Evolutionary conservation across 2,113 vertebrate genomes (phyloP).

Genomic region (Coregonus clupeaformis): DNA sequence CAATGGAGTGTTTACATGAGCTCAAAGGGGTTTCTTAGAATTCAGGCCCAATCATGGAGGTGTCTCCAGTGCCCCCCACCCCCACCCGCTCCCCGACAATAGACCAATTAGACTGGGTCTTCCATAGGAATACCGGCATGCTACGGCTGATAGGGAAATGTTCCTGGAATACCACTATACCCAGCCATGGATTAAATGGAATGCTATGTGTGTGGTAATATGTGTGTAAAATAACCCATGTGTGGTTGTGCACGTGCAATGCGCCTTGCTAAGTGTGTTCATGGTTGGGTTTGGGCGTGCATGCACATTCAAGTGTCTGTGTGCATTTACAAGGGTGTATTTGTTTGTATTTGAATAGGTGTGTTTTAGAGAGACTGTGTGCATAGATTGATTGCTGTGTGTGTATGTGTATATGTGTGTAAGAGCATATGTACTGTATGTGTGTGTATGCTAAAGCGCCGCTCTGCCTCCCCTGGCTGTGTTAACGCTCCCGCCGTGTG

Average conservation of each 20-base stretch:
- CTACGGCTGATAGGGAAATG: constrained; percentile 50
- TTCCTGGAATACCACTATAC: not conserved
- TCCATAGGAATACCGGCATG: constrained; percentile 27
- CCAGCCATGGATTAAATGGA: constrained; percentile 1
- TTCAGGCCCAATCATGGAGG: constrained; percentile 40
- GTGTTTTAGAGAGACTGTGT: no score
- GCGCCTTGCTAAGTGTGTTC: no score
- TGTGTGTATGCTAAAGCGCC: constrained; percentile 57
- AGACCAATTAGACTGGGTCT: constrained; percentile 54
- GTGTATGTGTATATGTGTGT: no score
- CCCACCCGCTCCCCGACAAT: constrained; percentile 45
- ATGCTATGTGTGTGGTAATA: no score
- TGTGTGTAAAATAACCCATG: not conserved
- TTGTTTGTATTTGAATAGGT: no score
- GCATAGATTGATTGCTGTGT: no score
- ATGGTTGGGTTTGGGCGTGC: no score
- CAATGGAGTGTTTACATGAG: constrained; percentile 29
- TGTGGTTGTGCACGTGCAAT: constrained; percentile 7
- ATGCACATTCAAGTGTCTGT: no score
- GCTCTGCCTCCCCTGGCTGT: constrained; percentile 76
- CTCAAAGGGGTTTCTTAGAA: constrained; percentile 48
- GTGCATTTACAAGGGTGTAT: no score
- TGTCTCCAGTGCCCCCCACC: constrained; percentile 30
- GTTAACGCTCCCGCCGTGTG: constrained; percentile 77
- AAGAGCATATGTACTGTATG: no score